Conservation (phyloP, 2,113 vertebrate genomes). For the Barnardius zonarius region DNA sequence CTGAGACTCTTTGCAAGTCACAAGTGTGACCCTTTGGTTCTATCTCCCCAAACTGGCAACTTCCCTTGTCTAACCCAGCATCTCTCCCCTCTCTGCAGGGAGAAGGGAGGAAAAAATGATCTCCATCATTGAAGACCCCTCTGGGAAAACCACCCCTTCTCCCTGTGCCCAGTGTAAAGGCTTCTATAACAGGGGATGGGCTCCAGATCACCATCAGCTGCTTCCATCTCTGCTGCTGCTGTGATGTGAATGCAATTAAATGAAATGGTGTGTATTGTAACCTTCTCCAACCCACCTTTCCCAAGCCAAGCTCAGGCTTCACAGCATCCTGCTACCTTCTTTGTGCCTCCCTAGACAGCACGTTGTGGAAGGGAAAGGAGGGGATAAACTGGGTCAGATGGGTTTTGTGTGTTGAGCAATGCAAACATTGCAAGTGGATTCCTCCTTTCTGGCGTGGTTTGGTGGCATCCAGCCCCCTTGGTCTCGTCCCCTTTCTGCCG, state of each 20-base stretch:
- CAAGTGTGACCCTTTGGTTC: not conserved
- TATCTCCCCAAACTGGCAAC: too few relatives aligned
- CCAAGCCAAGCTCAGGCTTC: not conserved
- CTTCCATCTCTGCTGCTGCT: not conserved
- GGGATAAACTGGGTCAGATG: not conserved
- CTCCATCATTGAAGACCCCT: not conserved
- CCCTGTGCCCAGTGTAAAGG: not conserved
- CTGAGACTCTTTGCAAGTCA: not conserved
- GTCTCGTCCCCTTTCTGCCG: not conserved
- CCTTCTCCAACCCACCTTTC: not conserved
- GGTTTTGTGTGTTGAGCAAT: rapidly evolving
- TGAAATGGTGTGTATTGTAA: not conserved
- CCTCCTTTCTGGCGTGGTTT: not conserved
- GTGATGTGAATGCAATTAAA: not conserved
- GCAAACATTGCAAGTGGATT: rapidly evolving
- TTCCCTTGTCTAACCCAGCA: not conserved
- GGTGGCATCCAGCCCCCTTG: not conserved
- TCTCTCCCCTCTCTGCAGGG: not conserved
- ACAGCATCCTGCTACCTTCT: not conserved
- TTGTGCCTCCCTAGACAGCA: not conserved
- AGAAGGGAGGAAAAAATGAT: rapidly evolving
- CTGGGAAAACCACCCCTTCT: not conserved
- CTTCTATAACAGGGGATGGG: not conserved
- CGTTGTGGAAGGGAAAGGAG: not conserved
- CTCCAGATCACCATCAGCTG: not conserved